Evolutionary conservation across 2,113 vertebrate species (phyloP).

Genomic region (Egretta garzetta): DNA sequence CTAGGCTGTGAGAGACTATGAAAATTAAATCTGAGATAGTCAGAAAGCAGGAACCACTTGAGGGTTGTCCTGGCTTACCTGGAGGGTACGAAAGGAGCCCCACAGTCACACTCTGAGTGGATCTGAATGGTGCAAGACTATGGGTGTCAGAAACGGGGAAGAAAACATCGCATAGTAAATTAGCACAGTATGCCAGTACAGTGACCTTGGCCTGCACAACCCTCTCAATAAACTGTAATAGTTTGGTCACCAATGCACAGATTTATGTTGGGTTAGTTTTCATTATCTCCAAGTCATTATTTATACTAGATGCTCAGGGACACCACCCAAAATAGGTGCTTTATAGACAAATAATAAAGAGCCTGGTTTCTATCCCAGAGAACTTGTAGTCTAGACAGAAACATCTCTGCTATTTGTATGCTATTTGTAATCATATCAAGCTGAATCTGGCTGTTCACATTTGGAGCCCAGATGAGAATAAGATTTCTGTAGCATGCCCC

Average conservation of each 20-base stretch:
- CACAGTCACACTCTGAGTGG: background rate
- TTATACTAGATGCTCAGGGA: background rate
- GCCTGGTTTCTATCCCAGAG: background rate
- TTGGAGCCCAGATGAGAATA: slow-evolving; percentile 61
- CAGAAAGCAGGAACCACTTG: background rate
- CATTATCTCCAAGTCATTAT: background rate
- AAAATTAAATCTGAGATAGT: background rate
- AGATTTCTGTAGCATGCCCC: slow-evolving; percentile 29
- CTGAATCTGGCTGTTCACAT: slow-evolving; percentile 48
- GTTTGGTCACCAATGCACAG: background rate
- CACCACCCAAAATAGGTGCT: background rate
- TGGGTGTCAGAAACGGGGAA: background rate
- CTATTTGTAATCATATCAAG: slow-evolving; percentile 52
- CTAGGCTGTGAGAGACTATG: background rate
- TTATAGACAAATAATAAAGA: slow-evolving; percentile 17
- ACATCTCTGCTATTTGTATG: slow-evolving; percentile 40
- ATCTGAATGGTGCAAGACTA: background rate
- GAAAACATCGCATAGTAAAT: background rate
- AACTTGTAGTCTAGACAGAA: slow-evolving; percentile 57
- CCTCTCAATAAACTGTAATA: background rate
- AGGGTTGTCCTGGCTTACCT: background rate
- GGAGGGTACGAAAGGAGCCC: background rate
- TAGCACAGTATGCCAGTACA: background rate
- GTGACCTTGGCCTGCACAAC: background rate
- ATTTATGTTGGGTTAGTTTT: background rate